Percentiles rank a stretch among this genome's conserved stretches.
These are phyloP conservation scores for Ernsta delagoae DNA, from an alignment of 2,888 invertebrate genomes.

Conservation along the genomic window DNA sequence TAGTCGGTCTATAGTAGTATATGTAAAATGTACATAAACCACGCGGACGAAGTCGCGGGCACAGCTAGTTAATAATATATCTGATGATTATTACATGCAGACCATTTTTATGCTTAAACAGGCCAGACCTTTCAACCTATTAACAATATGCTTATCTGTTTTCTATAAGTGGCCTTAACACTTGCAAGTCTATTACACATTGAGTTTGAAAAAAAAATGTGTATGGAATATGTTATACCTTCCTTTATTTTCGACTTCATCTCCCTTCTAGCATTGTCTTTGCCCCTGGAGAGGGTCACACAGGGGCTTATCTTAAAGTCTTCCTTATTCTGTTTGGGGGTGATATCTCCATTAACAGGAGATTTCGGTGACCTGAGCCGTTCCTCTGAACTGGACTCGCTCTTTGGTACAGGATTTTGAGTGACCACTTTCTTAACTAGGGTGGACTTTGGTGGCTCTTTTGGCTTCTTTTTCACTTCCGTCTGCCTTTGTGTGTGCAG, in stretches of 20 bases:
- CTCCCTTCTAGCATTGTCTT: constrained; percentile 84
- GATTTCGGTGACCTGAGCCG: constrained; percentile 65
- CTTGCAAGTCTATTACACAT: too few relatives aligned
- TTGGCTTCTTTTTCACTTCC: not conserved
- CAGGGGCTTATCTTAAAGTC: constrained; percentile 70
- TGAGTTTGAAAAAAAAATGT: too few relatives aligned
- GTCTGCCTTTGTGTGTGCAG: constrained; percentile 44
- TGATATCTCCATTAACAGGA: constrained; percentile 46
- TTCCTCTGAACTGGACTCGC: constrained; percentile 71
- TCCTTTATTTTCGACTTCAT: constrained; percentile 73
- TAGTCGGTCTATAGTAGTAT: too few relatives aligned
- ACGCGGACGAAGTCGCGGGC: too few relatives aligned
- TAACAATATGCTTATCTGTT: too few relatives aligned
- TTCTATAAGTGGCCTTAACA: too few relatives aligned
- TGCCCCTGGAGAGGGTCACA: constrained; percentile 86
- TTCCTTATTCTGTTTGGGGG: constrained; percentile 61
- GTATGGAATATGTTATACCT: constrained; percentile 52
- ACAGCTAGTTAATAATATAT: too few relatives aligned
- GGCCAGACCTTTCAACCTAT: too few relatives aligned
- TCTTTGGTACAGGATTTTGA: constrained; percentile 59
- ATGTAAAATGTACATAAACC: too few relatives aligned
- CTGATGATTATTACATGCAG: too few relatives aligned
- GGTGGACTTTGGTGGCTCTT: constrained; percentile 36
- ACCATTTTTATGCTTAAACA: too few relatives aligned
- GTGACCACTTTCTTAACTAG: constrained; percentile 45